Base-by-base conservation (phyloP, 2,888 invertebrate species). In the Drosophila antonietae region DNA sequence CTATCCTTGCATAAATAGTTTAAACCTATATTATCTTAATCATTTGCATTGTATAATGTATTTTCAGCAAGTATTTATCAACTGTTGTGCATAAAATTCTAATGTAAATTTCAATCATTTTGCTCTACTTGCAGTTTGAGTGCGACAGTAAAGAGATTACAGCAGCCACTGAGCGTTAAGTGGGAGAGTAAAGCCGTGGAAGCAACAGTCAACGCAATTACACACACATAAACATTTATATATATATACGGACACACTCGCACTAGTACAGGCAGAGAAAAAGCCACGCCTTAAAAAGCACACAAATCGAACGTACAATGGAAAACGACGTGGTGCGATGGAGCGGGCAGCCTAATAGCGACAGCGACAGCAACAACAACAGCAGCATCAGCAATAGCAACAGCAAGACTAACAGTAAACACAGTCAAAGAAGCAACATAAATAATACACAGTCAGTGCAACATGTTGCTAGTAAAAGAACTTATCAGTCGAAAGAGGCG, bases 291-390 rank as follows among this genome's bases (percentile, higher is more conserved):
- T 62, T 69, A 58, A 75, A 74, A 66, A 68, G 73, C 64, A 68
- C 53, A 73, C 47, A 74, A 77, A 89, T 84, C 70, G 68, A 73
- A 88, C 84, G 88, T 83, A 92, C 88, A 90, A 93, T 93, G 93
- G 92, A 89, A 90, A 92, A 92, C 92, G 92, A 92, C 91, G 93
- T 91, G 70, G 92, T 92, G 77, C 92, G 92, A 91, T 93, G 93
- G 93, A 89, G 80, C 73, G 72, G 77, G 60, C 79, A 80, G 72
- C 78, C 75, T 78, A 88, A 74, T 68, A 81, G 73, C 71, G 83
- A 71, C 63, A 79, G 33, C 58, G 61, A 28, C 55, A 58, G 12
- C 35, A 53, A 4, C 52, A 73, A 18, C 58, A 20, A 1, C 37
- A 53, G 2, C 52, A 74, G 31, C 55, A 33, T 1, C 5, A 37